Conservation (phyloP, 2,888 invertebrate species). For the Barypeithes pellucidus region DNA sequence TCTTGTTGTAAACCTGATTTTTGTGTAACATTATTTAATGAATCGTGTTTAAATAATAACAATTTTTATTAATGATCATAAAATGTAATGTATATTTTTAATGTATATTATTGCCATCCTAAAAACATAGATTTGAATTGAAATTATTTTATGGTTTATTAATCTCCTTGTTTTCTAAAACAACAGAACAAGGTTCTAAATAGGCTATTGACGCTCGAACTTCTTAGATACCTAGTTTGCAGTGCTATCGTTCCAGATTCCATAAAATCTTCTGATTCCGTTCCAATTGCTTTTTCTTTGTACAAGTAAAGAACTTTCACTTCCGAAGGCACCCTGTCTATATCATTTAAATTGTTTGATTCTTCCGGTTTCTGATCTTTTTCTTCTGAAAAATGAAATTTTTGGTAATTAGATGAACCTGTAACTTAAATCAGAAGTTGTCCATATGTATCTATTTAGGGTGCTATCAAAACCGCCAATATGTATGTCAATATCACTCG, state of each 20-base stretch:
- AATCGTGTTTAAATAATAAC: no score
- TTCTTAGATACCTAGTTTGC: constrained; percentile 26
- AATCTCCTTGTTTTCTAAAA: constrained; percentile 22
- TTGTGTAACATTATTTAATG: no score
- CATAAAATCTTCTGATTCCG: constrained; percentile 46
- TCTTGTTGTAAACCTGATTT: no score
- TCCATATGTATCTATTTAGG: no score
- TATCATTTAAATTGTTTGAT: not conserved
- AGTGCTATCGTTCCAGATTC: constrained; percentile 33
- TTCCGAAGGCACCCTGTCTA: constrained; percentile 28
- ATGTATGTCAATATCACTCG: no score
- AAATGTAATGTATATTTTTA: no score
- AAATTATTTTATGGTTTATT: not conserved
- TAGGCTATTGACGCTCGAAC: constrained; percentile 26
- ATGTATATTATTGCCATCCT: not conserved
- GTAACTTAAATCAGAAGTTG: no score
- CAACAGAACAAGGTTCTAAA: constrained; percentile 43
- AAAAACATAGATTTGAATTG: not conserved
- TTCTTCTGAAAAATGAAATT: constrained; percentile 8
- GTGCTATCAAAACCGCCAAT: no score
- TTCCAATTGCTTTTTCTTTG: constrained; percentile 47
- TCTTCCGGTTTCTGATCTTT: constrained; percentile 4
- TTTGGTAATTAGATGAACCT: not conserved
- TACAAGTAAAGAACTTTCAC: constrained; percentile 48
- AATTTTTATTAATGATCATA: no score